Conservation (phyloP, 2,113 vertebrate genomes). For the Chloebia gouldiae region DNA sequence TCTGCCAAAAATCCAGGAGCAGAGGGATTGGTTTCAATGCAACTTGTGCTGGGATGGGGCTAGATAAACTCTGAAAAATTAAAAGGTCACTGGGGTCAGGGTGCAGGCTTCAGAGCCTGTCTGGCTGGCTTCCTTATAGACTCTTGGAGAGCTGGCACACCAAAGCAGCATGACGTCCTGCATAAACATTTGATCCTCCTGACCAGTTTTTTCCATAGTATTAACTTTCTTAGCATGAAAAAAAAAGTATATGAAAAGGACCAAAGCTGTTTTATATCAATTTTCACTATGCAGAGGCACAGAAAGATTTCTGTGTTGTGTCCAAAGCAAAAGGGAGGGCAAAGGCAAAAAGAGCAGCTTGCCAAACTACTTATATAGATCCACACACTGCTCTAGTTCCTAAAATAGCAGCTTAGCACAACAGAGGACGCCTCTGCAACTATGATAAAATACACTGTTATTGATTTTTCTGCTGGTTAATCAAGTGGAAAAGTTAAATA, state of each 20-base stretch:
- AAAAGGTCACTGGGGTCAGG: slow-evolving; percentile 76
- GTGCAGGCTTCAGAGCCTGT: slow-evolving; percentile 69
- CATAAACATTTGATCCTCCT: slow-evolving; percentile 74
- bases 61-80: slow-evolving; percentile 75
- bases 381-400: slow-evolving; percentile 4
- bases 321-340: slow-evolving; percentile 14
- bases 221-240: slow-evolving; percentile 61
- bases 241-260: slow-evolving; percentile 45
- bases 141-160: slow-evolving; percentile 69
- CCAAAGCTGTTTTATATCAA: slow-evolving; percentile 73
- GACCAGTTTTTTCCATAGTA: slow-evolving; percentile 74
- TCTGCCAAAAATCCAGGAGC: slow-evolving; percentile 72
- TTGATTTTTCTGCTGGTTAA: slow-evolving; percentile 34
- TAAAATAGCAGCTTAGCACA: slow-evolving; percentile 12
- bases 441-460: background rate
- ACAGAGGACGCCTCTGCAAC: background rate
- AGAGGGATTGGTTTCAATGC: slow-evolving; percentile 71
- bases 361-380: slow-evolving; percentile 15
- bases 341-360: background rate
- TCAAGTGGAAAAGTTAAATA: background rate
- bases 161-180: slow-evolving; percentile 60
- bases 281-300: slow-evolving; percentile 45
- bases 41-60: slow-evolving; percentile 57
- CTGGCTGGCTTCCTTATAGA: slow-evolving; percentile 80
- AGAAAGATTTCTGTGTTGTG: slow-evolving; percentile 58